These are phyloP conservation scores for Timema cristinae DNA, from an alignment of 2,888 invertebrate species.

Conservation along the genomic window DNA sequence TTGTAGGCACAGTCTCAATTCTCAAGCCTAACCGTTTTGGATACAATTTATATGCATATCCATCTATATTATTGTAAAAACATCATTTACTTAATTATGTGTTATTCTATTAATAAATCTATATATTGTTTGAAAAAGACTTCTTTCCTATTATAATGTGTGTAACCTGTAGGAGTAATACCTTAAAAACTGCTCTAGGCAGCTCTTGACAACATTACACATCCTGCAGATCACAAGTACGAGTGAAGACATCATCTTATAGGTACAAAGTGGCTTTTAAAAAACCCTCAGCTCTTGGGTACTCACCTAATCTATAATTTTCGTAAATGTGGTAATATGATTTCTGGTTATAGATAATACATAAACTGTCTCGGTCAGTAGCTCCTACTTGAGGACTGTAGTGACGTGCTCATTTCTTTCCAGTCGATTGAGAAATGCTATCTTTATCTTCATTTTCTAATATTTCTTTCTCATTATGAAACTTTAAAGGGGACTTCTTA, in stretches of 20 bases:
- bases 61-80: too few relatives aligned
- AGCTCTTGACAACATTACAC: too few relatives aligned
- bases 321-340: slow-evolving; percentile 7
- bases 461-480: not conserved
- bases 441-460: not conserved
- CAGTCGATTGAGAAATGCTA: not conserved
- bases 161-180: too few relatives aligned
- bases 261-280: not conserved
- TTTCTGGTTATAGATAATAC: slow-evolving; percentile 12
- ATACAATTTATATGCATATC: too few relatives aligned
- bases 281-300: not conserved
- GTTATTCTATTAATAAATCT: too few relatives aligned
- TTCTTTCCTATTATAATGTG: too few relatives aligned
- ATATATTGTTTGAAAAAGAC: too few relatives aligned
- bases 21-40: too few relatives aligned
- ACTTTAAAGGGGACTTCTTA: not conserved
- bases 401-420: not conserved
- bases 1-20: too few relatives aligned
- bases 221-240: slow-evolving; percentile 9
- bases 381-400: not conserved
- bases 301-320: slow-evolving; percentile 1
- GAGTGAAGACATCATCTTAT: not conserved
- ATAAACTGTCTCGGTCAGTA: slow-evolving; percentile 6
- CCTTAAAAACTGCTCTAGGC: too few relatives aligned
- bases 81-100: too few relatives aligned